Conservation (phyloP, 2,113 vertebrate species). For the Centrocercus urophasianus region DNA sequence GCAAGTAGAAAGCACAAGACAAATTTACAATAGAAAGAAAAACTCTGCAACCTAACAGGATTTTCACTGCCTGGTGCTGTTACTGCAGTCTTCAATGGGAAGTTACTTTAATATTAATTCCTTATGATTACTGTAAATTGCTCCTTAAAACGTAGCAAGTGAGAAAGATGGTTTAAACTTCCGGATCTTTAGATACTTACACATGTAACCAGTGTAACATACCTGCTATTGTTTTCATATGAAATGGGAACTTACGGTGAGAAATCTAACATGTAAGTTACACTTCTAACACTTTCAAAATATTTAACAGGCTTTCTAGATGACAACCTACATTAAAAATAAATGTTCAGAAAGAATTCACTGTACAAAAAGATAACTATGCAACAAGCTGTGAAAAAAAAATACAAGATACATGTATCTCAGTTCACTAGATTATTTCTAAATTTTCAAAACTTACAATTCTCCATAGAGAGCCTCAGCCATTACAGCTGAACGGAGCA, state of each 20-base stretch:
- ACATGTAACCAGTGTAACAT: not conserved
- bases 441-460: not conserved
- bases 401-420: not conserved
- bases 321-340: not conserved
- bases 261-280: not conserved
- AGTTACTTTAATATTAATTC: not conserved
- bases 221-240: not conserved
- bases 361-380: not conserved
- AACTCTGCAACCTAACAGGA: not conserved
- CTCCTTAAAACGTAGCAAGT: not conserved
- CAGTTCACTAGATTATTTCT: not conserved
- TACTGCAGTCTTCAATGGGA: not conserved
- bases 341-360: not conserved
- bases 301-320: not conserved
- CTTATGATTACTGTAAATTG: not conserved
- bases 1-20: accelerated
- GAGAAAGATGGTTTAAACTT: not conserved
- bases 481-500: not conserved
- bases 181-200: not conserved
- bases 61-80: accelerated
- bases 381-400: not conserved
- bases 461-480: not conserved
- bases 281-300: not conserved
- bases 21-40: not conserved
- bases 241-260: not conserved